Conservation (phyloP, 2,888 invertebrate species). For the Creontiades dilutus region DNA sequence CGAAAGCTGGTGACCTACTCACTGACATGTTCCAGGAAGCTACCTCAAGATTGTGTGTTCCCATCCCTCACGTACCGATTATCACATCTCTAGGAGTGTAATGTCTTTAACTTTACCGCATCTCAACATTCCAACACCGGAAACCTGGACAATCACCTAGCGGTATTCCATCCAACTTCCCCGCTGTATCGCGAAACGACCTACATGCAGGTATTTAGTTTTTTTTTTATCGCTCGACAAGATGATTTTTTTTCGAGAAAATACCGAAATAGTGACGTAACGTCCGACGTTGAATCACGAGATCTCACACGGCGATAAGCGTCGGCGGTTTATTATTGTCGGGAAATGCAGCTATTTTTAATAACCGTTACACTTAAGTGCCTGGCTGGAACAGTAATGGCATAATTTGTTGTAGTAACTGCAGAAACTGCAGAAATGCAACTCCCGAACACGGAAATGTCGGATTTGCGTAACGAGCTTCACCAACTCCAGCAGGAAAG, state of each 20-base stretch:
- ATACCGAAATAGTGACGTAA: conserved; percentile 9
- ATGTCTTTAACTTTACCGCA: background rate
- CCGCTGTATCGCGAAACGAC: background rate
- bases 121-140: background rate
- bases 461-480: background rate
- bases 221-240: background rate
- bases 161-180: background rate
- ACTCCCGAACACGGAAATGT: background rate
- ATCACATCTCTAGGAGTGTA: conserved; percentile 10
- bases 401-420: background rate
- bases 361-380: background rate
- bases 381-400: background rate
- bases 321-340: background rate
- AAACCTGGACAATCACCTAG: background rate
- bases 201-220: background rate
- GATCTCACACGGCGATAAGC: conserved; percentile 10
- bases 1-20: background rate
- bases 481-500: too few species aligned
- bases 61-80: conserved; percentile 34
- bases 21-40: background rate
- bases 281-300: background rate
- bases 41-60: background rate
- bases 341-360: background rate
- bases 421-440: background rate
- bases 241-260: conserved; percentile 2